Evolutionary conservation across 2,113 vertebrate species (phyloP).

Genomic region (Eonycteris spelaea): DNA sequence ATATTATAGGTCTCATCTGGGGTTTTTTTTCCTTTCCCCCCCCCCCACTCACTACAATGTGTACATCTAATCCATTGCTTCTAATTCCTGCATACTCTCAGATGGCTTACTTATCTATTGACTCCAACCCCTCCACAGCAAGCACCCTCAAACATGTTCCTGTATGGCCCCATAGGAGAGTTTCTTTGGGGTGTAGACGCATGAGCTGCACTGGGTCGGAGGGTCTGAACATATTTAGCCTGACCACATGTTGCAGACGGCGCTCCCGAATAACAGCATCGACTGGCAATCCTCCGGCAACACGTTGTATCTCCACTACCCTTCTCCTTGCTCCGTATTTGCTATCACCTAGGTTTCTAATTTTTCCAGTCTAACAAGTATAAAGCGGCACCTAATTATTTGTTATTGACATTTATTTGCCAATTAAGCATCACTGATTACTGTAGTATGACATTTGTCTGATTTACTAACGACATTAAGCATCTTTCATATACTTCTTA

Average conservation of each 20-base stretch:
- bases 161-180: neutral
- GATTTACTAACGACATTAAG: neutral
- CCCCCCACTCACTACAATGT: neutral
- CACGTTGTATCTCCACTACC: neutral
- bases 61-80: neutral
- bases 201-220: neutral
- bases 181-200: neutral
- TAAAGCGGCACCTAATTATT: neutral
- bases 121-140: neutral
- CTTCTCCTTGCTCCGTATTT: neutral
- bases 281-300: neutral
- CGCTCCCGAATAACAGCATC: neutral
- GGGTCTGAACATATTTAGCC: neutral
- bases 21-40: neutral
- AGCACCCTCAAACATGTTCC: neutral
- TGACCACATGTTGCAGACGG: neutral
- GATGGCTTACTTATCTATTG: neutral
- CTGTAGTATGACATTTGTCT: neutral
- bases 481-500: neutral
- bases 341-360: neutral
- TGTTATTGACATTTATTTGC: neutral
- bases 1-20: neutral
- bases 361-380: neutral
- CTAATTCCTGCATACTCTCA: neutral
- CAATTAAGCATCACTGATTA: neutral